Base-by-base conservation (phyloP, 2,888 invertebrate genomes). In the Heliconius ethilla region DNA sequence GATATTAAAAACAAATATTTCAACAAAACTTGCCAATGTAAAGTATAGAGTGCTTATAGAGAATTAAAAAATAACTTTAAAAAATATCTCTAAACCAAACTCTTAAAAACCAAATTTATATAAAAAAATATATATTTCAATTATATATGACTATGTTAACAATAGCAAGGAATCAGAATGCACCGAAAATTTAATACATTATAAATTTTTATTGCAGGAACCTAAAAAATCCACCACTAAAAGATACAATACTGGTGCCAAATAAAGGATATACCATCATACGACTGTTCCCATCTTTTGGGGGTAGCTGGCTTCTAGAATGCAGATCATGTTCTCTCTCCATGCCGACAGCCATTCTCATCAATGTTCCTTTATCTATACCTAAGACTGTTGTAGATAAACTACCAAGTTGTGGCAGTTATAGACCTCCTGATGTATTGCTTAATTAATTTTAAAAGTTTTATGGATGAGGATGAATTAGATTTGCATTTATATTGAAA, bases 221-320 rank as follows among this genome's bases (percentile, higher is more conserved):
- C 83, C 83, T 94, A 0, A 84, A 87, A 75, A 92, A 92, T 79
- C 95, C 96, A 0, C 95, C 95, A 0, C 83, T 90, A 18, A 96
- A 96, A 83, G 96, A 96, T 84, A 96, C 96, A 2, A 90, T 96
- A 33, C 90, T 92, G 0, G 95, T 96, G 1, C 96, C 96, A 0
- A 96, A 96, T 82, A 96, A 96, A 81, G 96, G 96, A 1, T 95
- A 93, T 82, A 91, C 94, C 0, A 91, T 96, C 55, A 88, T 96
- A 9, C 88, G 96, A 74, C 89, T 96, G 76, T 87, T 91, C n/a
- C 92, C 95, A 5, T 92, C 94, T 63, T 94, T 95, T 79, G 95
- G 95, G 51, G 96, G 96, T 45, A 88, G 88, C 70, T 95, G 94
- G 94, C 81, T 95, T 33, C 83, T 94, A 67, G 95, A 95, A 83